Percentiles rank a stretch among this genome's conserved stretches.
phyloP scores from a whole-genome alignment of 1,140 invertebrate genomes.

The Drusus annulatus region DNA sequence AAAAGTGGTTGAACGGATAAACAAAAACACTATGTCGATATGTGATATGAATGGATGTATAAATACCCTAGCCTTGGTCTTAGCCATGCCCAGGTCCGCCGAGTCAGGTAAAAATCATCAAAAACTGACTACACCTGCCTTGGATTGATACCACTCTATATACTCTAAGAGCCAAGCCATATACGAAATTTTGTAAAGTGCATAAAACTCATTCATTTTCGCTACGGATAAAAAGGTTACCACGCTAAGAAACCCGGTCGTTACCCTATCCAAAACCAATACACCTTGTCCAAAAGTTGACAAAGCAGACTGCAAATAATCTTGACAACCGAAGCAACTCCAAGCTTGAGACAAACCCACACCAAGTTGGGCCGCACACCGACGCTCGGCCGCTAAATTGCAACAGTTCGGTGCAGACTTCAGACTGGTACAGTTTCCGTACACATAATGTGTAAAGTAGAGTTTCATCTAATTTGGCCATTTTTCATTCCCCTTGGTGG shows the following conservation, averaged over 20 bases:
- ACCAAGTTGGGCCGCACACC: neutral
- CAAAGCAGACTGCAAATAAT: conserved; percentile 7
- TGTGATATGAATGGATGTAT: no score
- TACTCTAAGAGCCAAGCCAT: no score
- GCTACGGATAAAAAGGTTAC: no score
- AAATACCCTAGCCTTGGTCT: no score
- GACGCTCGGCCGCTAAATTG: neutral
- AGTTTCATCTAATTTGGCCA: conserved; percentile 33
- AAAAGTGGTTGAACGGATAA: no score
- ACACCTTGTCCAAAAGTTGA: neutral
- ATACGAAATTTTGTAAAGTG: no score
- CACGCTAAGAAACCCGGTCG: neutral
- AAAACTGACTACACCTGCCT: no score
- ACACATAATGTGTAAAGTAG: neutral
- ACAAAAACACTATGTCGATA: no score
- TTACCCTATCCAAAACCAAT: neutral
- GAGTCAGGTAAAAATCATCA: no score
- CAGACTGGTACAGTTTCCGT: neutral
- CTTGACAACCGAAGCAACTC: neutral
- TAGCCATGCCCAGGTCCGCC: no score
- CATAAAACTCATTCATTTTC: no score
- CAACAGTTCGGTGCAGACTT: neutral
- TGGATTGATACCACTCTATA: no score
- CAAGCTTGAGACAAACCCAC: neutral
- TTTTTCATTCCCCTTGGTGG: conserved; percentile 21